These are phyloP conservation scores for Heliconius nattereri DNA, from an alignment of 1,140 invertebrate genomes.

Conservation along the genomic window DNA sequence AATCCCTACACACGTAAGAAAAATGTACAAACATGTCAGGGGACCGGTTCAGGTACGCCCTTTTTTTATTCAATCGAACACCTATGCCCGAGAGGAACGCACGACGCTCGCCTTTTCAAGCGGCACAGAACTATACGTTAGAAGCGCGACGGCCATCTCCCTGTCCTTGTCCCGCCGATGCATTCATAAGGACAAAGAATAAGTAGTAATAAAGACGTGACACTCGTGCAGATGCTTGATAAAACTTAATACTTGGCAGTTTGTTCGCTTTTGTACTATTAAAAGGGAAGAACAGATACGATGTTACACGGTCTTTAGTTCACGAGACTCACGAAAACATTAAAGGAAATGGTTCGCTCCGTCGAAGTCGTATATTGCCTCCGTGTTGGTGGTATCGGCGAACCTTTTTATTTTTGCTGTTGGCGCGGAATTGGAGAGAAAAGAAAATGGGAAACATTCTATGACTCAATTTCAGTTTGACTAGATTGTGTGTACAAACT, in stretches of 20 bases:
- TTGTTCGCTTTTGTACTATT: conserved; percentile 73
- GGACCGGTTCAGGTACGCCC: conserved; percentile 76
- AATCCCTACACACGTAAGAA: conserved; percentile 68
- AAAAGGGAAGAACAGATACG: conserved; percentile 76
- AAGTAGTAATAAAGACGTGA: conserved; percentile 80
- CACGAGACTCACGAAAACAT: conserved; percentile 74
- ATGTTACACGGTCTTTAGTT: conserved; percentile 76
- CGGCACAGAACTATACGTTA: conserved; percentile 50
- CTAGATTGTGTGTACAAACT: conserved; percentile 62
- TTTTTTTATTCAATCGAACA: conserved; percentile 77
- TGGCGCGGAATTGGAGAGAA: conserved; percentile 68
- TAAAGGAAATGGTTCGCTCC: conserved; percentile 70
- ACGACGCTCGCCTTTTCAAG: conserved; percentile 55
- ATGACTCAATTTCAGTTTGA: conserved; percentile 72
- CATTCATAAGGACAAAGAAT: conserved; percentile 77
- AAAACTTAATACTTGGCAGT: conserved; percentile 77
- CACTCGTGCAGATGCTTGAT: conserved; percentile 78
- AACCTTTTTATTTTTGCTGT: conserved; percentile 71
- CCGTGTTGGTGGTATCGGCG: conserved; percentile 67
- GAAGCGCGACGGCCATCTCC: conserved; percentile 53
- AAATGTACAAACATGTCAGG: conserved; percentile 77
- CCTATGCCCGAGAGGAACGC: conserved; percentile 68
- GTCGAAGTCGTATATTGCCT: conserved; percentile 65
- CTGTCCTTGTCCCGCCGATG: conserved; percentile 53
- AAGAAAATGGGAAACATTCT: conserved; percentile 74